These are phyloP conservation scores for Rana temporaria DNA, from an alignment of 2,113 vertebrate genomes.

Conservation along the genomic window DNA sequence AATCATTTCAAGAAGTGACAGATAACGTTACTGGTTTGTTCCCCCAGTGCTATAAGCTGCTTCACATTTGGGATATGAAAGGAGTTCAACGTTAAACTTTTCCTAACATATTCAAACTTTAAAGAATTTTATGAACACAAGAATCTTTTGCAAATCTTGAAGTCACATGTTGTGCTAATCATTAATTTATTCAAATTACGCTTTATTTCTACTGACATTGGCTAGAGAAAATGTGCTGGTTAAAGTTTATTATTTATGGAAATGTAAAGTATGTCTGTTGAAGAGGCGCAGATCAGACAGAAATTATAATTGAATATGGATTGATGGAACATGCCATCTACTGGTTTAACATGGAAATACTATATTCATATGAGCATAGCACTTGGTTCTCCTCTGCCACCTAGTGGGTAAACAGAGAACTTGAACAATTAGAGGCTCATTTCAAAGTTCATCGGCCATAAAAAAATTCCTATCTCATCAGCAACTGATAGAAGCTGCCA, in stretches of 20 bases:
- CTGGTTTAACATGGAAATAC: conserved; percentile 26
- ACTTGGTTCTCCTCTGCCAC: conserved; percentile 24
- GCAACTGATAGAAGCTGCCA: too few relatives aligned
- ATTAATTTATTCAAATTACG: background rate
- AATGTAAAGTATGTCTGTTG: background rate
- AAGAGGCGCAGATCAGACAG: background rate
- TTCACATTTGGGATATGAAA: conserved; percentile 11
- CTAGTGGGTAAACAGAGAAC: background rate
- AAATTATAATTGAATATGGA: background rate
- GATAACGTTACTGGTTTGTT: conserved; percentile 1
- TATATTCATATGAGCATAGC: background rate
- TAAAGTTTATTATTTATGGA: background rate
- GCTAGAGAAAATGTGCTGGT: background rate
- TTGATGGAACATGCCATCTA: conserved; percentile 49
- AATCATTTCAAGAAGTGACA: conserved; percentile 18
- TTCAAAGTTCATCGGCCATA: background rate
- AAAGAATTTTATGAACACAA: background rate
- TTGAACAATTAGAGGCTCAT: background rate
- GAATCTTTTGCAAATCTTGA: background rate
- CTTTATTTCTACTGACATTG: background rate
- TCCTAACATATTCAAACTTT: background rate
- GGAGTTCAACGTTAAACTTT: background rate
- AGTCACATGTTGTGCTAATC: background rate
- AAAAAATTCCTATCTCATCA: too few relatives aligned
- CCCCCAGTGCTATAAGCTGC: background rate